Percentiles rank a stretch among this genome's conserved stretches.
Evolutionary conservation across 2,888 invertebrate species (phyloP).

Genomic region (Nomada fabriciana): DNA sequence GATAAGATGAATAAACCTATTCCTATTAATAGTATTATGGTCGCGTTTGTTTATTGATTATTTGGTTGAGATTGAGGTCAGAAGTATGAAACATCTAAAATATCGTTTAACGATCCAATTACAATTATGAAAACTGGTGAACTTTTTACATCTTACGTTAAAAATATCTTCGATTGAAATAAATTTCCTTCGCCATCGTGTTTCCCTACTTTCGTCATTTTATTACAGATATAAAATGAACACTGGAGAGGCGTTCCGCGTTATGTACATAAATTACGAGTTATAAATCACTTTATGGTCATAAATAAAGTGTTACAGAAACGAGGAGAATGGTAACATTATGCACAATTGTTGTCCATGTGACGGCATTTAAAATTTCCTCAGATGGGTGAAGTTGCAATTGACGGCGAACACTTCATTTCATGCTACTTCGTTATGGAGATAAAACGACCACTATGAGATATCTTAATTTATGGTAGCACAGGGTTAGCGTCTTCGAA

Average conservation of each 20-base stretch:
- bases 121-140: neutral
- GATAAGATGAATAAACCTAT: too few species aligned
- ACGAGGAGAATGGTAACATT: neutral
- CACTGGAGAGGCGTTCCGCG: neutral
- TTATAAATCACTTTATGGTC: neutral
- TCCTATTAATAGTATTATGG: too few species aligned
- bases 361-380: neutral
- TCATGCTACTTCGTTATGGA: neutral
- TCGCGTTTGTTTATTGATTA: too few species aligned
- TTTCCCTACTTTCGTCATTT: neutral
- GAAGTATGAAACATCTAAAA: neutral
- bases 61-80: neutral
- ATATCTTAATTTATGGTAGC: neutral
- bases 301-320: neutral
- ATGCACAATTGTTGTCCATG: neutral
- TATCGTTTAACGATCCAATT: neutral
- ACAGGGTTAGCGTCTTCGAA: neutral
- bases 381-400: neutral
- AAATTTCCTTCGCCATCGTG: neutral
- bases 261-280: neutral
- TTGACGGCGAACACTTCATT: neutral
- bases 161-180: neutral
- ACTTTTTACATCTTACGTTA: neutral
- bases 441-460: neutral
- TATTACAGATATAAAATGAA: slow-evolving; percentile 2